Evolutionary conservation across 2,888 invertebrate genomes (phyloP).

Genomic region (Lomographa bimaculata): DNA sequence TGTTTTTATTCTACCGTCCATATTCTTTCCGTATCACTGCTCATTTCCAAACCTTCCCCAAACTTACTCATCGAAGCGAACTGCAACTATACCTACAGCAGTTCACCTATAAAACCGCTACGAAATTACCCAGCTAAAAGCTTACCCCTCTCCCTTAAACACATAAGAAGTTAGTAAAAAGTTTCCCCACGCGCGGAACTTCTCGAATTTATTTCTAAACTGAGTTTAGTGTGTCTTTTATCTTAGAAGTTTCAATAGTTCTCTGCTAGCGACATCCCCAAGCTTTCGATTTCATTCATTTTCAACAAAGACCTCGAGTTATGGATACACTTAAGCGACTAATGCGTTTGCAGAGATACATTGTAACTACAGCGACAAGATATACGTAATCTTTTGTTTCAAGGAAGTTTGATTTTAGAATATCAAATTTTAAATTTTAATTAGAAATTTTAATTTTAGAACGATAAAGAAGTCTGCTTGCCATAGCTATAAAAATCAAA

Average conservation of each 20-base stretch:
- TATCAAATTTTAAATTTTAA: too few relatives aligned
- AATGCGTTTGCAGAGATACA: not conserved
- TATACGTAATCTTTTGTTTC: too few relatives aligned
- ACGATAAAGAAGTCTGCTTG: too few relatives aligned
- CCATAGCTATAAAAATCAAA: too few relatives aligned
- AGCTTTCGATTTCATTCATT: slow-evolving; percentile 34
- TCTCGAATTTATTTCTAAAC: slow-evolving; percentile 35
- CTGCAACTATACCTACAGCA: too few relatives aligned
- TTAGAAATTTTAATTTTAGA: too few relatives aligned
- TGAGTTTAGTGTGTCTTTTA: slow-evolving; percentile 37
- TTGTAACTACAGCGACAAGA: too few relatives aligned
- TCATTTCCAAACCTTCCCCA: too few relatives aligned
- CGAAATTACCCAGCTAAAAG: slow-evolving; percentile 16
- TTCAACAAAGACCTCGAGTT: slow-evolving; percentile 19
- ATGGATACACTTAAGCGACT: not conserved
- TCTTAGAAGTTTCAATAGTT: slow-evolving; percentile 38
- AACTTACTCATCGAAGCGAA: too few relatives aligned
- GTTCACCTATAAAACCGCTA: slow-evolving; percentile 6
- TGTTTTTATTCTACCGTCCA: too few relatives aligned
- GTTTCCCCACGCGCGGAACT: slow-evolving; percentile 23
- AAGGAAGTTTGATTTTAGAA: too few relatives aligned
- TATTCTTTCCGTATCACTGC: too few relatives aligned
- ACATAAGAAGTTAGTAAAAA: slow-evolving; percentile 33
- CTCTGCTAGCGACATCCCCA: slow-evolving; percentile 31
- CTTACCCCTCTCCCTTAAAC: slow-evolving; percentile 26